Evolutionary conservation across 1,140 invertebrate genomes (phyloP).

Genomic region (Muscidifurax raptorellus): DNA sequence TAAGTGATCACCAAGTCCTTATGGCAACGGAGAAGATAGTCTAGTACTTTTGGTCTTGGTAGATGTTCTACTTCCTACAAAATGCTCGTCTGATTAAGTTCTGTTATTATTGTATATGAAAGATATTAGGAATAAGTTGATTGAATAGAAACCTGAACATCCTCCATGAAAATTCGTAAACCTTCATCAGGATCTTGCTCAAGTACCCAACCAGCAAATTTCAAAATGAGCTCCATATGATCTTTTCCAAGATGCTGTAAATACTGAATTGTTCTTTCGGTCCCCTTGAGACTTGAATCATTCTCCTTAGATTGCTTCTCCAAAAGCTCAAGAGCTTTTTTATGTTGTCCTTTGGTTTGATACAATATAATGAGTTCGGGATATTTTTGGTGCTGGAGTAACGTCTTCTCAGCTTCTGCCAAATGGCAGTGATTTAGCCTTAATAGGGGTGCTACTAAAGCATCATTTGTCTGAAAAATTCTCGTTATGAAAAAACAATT

Average conservation of each 20-base stretch:
- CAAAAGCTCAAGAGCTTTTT: constrained; percentile 92
- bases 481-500: background rate
- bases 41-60: constrained; percentile 90
- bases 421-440: constrained; percentile 96
- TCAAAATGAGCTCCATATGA: constrained; percentile 93
- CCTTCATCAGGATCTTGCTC: constrained; percentile 91
- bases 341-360: constrained; percentile 93
- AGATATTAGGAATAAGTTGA: background rate
- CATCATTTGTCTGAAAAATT: constrained; percentile 91
- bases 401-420: constrained; percentile 93
- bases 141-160: constrained; percentile 76
- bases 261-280: constrained; percentile 91
- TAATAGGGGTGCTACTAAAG: constrained; percentile 91
- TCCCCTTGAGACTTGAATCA: constrained; percentile 87
- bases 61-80: constrained; percentile 88
- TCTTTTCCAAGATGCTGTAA: constrained; percentile 92
- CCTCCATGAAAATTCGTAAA: constrained; percentile 95
- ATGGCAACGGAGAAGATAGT: constrained; percentile 90
- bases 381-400: constrained; percentile 91
- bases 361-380: constrained; percentile 97
- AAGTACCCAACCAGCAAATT: constrained; percentile 96
- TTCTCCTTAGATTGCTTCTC: constrained; percentile 86
- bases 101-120: background rate
- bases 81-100: background rate
- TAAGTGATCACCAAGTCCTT: constrained; percentile 92